phyloP scores from a whole-genome alignment of 35 echinoderm and acorn worm species.

The Patiria miniata region DNA sequence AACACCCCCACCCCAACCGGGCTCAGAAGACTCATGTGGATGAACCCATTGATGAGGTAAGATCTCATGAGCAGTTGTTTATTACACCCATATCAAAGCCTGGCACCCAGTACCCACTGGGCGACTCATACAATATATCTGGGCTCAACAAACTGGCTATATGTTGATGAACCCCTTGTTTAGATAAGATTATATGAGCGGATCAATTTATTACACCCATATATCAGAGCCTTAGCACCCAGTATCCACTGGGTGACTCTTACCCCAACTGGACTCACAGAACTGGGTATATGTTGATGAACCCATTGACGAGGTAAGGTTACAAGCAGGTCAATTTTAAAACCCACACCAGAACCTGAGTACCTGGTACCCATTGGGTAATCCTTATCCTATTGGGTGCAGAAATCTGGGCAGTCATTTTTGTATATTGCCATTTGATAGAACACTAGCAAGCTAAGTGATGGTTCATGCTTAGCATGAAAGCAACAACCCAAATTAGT shows the following conservation, averaged over 20 bases:
- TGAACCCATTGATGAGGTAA: conserved; percentile 89
- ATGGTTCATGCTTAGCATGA: too few relatives aligned
- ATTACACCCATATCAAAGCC: conserved; percentile 84
- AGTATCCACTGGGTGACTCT: conserved; percentile 75
- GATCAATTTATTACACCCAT: conserved; percentile 51
- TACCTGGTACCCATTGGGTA: conserved; percentile 73
- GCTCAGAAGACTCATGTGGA: conserved; percentile 96
- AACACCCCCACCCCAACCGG: conserved; percentile 81
- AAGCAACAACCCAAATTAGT: too few relatives aligned
- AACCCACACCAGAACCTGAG: conserved; percentile 77
- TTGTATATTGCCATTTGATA: too few relatives aligned
- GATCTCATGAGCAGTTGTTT: background rate
- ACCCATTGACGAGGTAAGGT: conserved; percentile 75
- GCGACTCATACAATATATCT: conserved; percentile 75
- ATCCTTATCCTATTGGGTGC: conserved; percentile 78
- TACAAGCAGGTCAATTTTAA: background rate
- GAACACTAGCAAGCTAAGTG: too few relatives aligned
- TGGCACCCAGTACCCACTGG: conserved; percentile 73
- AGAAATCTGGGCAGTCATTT: conserved; percentile 94
- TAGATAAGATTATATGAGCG: conserved; percentile 37
- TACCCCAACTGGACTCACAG: conserved; percentile 81
- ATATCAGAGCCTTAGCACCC: conserved; percentile 78
- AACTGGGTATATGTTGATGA: conserved; percentile 93
- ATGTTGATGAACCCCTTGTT: conserved; percentile 91
- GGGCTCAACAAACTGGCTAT: conserved; percentile 90